Conservation (phyloP, 92 coral and sea anemone species). For the Umimayanthus kanabou region DNA sequence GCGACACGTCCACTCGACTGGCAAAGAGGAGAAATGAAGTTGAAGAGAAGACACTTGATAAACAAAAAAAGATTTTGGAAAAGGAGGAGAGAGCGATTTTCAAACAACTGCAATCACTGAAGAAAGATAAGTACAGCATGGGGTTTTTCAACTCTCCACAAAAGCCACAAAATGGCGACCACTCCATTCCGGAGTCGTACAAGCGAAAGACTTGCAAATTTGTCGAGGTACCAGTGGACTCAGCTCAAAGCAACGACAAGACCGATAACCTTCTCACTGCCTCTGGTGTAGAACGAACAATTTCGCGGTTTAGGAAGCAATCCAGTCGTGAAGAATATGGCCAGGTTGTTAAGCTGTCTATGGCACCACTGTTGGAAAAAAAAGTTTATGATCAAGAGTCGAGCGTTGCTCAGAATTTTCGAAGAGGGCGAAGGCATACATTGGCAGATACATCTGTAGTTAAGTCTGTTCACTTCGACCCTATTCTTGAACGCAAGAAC, state of each 20-base stretch:
- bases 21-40: constrained; percentile 16
- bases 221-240: constrained; percentile 15
- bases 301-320: neutral
- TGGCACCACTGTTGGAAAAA: neutral
- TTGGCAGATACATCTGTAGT: too few species aligned
- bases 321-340: neutral
- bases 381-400: neutral
- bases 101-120: neutral
- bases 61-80: neutral
- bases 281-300: constrained; percentile 22
- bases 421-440: neutral
- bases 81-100: constrained; percentile 4
- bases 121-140: constrained; percentile 24
- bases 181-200: constrained; percentile 5
- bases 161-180: neutral
- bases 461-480: neutral
- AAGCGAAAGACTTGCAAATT: constrained; percentile 8
- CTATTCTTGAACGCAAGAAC: neutral
- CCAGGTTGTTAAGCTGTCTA: constrained; percentile 11
- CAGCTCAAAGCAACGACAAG: neutral
- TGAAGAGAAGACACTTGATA: neutral
- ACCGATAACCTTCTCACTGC: constrained; percentile 24
- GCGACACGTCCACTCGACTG: neutral
- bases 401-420: neutral
- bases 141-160: neutral